Evolutionary conservation across 2,113 vertebrate species (phyloP).

Genomic region (Podiceps cristatus): DNA sequence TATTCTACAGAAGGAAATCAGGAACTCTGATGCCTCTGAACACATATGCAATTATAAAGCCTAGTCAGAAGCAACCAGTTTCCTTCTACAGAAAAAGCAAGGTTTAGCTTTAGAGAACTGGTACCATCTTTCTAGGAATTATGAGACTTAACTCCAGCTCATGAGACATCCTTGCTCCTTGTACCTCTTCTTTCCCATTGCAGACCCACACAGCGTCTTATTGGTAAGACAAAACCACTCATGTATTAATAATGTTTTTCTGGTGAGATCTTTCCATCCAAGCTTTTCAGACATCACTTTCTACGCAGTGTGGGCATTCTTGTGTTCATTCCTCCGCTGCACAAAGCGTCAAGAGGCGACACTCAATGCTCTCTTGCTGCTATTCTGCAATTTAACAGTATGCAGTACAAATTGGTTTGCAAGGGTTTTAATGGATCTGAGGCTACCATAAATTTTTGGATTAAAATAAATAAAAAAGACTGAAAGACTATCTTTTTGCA

Average conservation of each 20-base stretch:
- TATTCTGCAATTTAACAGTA: background rate
- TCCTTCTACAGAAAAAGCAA: background rate
- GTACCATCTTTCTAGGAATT: background rate
- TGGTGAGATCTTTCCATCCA: background rate
- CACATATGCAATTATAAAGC: background rate
- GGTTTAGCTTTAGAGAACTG: background rate
- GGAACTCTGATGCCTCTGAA: background rate
- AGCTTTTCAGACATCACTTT: background rate
- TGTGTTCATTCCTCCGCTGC: background rate
- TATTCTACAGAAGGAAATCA: background rate
- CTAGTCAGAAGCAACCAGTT: background rate
- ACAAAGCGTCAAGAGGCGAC: background rate
- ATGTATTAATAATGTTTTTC: background rate
- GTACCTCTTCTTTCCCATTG: fast-evolving
- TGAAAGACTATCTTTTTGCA: background rate
- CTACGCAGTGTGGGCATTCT: background rate
- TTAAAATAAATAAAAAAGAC: background rate
- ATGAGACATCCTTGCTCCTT: background rate
- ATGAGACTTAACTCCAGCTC: background rate
- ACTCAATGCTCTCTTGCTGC: background rate
- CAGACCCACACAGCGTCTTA: background rate
- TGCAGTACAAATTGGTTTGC: background rate
- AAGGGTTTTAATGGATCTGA: background rate
- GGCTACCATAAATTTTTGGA: background rate
- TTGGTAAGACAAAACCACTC: background rate